Conservation (phyloP, 2,113 vertebrate genomes). For the Chelonoidis abingdonii region DNA sequence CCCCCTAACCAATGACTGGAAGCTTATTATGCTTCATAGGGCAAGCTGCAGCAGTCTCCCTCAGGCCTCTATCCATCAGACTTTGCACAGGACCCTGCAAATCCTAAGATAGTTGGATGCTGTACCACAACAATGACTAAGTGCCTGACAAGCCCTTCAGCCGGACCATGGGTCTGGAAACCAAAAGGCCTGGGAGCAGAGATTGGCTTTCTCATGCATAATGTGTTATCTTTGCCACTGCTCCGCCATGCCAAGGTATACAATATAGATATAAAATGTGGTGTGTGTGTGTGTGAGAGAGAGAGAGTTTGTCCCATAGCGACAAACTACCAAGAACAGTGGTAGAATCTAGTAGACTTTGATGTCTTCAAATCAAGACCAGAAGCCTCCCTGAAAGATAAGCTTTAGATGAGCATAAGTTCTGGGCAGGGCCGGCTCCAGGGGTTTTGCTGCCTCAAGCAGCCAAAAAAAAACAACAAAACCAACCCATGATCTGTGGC, state of each 20-base stretch:
- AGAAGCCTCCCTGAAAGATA: neutral
- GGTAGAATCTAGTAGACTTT: neutral
- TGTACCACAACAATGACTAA: neutral
- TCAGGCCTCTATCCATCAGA: neutral
- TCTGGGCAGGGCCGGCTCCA: too few species aligned
- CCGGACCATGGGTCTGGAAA: neutral
- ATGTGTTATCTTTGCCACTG: accelerated
- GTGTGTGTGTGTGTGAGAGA: too few species aligned
- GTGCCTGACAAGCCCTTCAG: neutral
- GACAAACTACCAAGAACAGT: neutral
- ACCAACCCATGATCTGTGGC: too few species aligned
- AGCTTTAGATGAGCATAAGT: neutral
- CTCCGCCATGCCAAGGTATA: neutral
- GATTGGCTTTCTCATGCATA: neutral
- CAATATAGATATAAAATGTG: neutral
- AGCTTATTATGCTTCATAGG: neutral
- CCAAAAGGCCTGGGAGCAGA: neutral
- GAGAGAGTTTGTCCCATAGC: neutral
- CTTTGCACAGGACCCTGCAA: neutral
- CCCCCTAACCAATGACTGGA: neutral
- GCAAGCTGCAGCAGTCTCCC: neutral
- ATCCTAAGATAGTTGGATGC: neutral
- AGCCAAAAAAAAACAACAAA: too few species aligned
- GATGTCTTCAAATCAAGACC: neutral
- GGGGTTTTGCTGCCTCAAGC: too few species aligned